A percentile compares a stretch with the other conserved stretches of the same genome.
These are phyloP conservation scores for Notamacropus eugenii DNA, from an alignment of 2,797 vertebrate species.

Conservation along the genomic window DNA sequence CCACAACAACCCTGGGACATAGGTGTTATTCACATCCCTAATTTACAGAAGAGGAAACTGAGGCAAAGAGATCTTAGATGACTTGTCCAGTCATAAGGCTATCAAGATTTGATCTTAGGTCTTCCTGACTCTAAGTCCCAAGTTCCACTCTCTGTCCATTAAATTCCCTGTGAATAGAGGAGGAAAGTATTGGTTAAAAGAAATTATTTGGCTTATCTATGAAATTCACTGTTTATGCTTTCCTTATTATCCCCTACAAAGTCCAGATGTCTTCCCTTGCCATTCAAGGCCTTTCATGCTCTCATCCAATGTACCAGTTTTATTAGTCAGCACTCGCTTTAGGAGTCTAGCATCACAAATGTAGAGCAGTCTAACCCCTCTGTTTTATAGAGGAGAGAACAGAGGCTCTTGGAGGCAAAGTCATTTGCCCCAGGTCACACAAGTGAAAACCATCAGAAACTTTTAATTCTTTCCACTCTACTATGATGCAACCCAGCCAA, in stretches of 20 bases:
- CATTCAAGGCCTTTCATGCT: not conserved
- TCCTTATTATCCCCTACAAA: not conserved
- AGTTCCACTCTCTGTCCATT: not conserved
- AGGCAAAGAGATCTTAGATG: not conserved
- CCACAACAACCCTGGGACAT: not conserved
- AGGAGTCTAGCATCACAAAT: not conserved
- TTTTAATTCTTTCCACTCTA: not conserved
- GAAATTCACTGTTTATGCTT: not conserved
- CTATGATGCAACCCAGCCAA: not conserved
- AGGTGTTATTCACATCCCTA: not conserved
- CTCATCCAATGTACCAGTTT: not conserved
- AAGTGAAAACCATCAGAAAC: not conserved
- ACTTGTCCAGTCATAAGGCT: not conserved
- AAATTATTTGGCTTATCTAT: not conserved
- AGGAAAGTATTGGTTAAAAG: not conserved
- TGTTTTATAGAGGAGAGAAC: not conserved
- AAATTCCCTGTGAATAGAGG: not conserved
- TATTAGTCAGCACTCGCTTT: not conserved
- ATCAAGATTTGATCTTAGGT: not conserved
- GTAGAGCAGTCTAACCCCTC: not conserved
- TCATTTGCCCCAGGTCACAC: not conserved
- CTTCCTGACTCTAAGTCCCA: not conserved
- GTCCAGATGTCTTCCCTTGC: not conserved
- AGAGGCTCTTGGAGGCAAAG: not conserved
- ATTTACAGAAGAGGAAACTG: not conserved